Evolutionary conservation across 1,140 invertebrate species (phyloP).

Genomic region (Tribolium castaneum): DNA sequence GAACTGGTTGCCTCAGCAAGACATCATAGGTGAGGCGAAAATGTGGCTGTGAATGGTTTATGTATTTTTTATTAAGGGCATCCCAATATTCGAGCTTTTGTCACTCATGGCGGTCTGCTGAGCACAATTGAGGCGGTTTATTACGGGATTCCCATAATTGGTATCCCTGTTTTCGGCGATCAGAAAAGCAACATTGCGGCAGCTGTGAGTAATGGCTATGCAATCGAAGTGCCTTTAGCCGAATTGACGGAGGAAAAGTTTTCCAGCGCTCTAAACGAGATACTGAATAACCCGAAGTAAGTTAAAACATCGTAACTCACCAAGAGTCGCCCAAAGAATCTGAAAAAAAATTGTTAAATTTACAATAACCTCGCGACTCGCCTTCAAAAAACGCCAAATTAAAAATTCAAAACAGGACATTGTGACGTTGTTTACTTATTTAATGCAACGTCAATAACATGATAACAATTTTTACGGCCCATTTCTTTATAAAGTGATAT

Average conservation of each 20-base stretch:
- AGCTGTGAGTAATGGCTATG: slow-evolving; percentile 50
- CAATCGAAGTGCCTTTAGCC: slow-evolving; percentile 13
- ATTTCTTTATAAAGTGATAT: too few species aligned
- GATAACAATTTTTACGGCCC: too few species aligned
- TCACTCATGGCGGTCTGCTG: slow-evolving; percentile 49
- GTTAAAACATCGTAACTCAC: not conserved
- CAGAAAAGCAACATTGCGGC: slow-evolving; percentile 57
- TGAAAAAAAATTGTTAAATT: too few species aligned
- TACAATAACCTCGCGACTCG: too few species aligned
- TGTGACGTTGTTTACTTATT: too few species aligned
- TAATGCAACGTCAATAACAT: too few species aligned
- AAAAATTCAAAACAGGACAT: too few species aligned
- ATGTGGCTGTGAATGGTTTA: not conserved
- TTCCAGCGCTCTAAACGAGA: slow-evolving; percentile 32
- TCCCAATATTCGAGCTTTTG: slow-evolving; percentile 51
- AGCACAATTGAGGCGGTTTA: slow-evolving; percentile 63
- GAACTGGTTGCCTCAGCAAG: slow-evolving; percentile 72
- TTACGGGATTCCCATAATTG: slow-evolving; percentile 65
- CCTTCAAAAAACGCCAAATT: too few species aligned
- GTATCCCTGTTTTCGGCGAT: slow-evolving; percentile 60
- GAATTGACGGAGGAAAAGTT: slow-evolving; percentile 42
- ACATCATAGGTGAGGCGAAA: slow-evolving; percentile 64
- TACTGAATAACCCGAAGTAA: slow-evolving; percentile 43
- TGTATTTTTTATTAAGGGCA: slow-evolving; percentile 26
- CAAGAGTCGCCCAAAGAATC: too few species aligned